Evolutionary conservation across 92 coral and sea anemone genomes (phyloP).

Genomic region (Isaurus tuberculatus): DNA sequence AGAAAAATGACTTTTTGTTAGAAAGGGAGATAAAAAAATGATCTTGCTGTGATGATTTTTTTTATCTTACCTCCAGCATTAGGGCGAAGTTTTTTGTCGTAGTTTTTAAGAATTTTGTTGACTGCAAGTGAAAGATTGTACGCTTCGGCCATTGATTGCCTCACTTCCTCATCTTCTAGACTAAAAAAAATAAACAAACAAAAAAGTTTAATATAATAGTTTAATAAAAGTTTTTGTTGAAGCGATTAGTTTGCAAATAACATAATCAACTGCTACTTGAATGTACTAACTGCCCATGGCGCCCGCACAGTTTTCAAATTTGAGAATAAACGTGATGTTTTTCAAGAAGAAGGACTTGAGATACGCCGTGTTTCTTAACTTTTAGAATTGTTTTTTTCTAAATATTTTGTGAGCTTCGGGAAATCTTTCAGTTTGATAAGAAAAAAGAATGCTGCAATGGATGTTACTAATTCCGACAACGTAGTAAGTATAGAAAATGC

Average conservation of each 20-base stretch:
- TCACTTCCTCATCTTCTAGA: conserved; percentile 19
- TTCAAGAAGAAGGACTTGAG: neutral
- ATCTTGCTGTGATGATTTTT: conserved; percentile 6
- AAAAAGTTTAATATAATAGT: no score
- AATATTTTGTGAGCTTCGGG: neutral
- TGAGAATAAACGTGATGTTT: neutral
- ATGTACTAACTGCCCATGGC: neutral
- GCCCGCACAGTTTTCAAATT: neutral
- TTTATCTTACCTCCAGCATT: conserved; percentile 80
- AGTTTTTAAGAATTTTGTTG: conserved; percentile 69
- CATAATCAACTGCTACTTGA: neutral
- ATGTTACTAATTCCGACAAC: neutral
- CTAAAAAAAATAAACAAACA: conserved; percentile 7
- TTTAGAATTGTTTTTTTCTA: neutral
- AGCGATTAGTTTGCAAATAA: conserved; percentile 2
- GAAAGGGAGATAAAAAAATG: neutral
- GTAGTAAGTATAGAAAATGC: neutral
- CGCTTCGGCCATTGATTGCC: conserved; percentile 78
- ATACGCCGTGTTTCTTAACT: neutral
- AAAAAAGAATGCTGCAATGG: neutral
- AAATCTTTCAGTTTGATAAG: neutral
- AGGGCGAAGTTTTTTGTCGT: conserved; percentile 94
- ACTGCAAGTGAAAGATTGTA: conserved; percentile 62
- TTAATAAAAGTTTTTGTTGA: neutral
- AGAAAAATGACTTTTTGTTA: neutral